A percentile compares a stretch with the other conserved stretches of the same genome.
Conservation (phyloP, 1,140 invertebrate genomes). For the Diuraphis noxia region DNA sequence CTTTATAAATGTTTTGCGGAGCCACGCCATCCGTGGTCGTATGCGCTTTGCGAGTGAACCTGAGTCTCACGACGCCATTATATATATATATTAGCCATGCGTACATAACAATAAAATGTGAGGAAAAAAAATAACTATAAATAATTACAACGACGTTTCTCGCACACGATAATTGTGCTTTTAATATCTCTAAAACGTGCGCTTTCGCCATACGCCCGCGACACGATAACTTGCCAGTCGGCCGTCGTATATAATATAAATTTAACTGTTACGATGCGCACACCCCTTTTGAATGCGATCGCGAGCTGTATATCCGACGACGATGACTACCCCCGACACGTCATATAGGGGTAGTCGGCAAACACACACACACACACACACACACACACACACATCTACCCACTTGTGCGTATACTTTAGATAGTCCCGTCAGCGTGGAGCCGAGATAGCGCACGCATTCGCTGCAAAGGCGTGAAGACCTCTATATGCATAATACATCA, state of each 20-base stretch:
- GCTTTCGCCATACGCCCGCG: not conserved
- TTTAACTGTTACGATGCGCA: too few relatives aligned
- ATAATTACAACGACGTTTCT: not conserved
- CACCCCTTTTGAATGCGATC: not conserved
- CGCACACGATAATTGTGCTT: not conserved
- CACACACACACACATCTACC: not conserved
- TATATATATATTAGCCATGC: not conserved
- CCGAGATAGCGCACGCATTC: slow-evolving; percentile 6
- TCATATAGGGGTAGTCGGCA: not conserved
- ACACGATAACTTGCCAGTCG: not conserved
- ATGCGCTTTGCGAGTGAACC: not conserved
- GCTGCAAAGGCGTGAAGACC: not conserved
- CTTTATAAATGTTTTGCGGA: not conserved
- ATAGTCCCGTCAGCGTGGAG: not conserved
- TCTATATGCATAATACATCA: not conserved
- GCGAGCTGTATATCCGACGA: not conserved
- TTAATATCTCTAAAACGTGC: slow-evolving; percentile 10
- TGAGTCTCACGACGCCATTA: not conserved
- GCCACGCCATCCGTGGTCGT: not conserved
- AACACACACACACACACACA: not conserved
- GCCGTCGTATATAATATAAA: too few relatives aligned
- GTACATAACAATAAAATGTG: not conserved
- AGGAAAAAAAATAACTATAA: not conserved
- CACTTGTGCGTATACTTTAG: not conserved
- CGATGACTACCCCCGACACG: not conserved